Percentiles rank a stretch among this genome's conserved stretches.
These are phyloP conservation scores for Paramuricea clavata DNA, from an alignment of 92 coral and sea anemone genomes.

Conservation along the genomic window DNA sequence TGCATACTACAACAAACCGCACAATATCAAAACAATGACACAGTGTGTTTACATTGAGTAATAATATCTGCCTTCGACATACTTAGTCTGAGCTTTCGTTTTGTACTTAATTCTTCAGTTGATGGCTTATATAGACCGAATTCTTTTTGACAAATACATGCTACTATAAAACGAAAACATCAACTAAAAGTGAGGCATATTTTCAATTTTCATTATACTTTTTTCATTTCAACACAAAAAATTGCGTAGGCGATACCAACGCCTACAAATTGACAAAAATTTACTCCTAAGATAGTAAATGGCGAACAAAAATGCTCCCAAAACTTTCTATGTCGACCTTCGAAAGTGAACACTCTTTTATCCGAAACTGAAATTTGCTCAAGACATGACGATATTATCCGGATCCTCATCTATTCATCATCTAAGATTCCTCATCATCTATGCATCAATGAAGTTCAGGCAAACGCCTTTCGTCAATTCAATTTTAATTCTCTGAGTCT, in stretches of 20 bases:
- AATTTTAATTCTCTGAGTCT: too few species aligned
- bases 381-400: not conserved
- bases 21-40: not conserved
- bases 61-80: slow-evolving; percentile 1
- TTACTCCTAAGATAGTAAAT: not conserved
- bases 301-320: not conserved
- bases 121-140: not conserved
- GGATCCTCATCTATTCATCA: too few species aligned
- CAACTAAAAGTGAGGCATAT: not conserved
- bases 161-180: not conserved
- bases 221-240: too few species aligned
- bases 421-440: not conserved
- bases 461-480: not conserved
- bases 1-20: not conserved
- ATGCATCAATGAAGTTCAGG: not conserved
- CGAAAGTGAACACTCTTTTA: not conserved
- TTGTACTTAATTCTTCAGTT: not conserved
- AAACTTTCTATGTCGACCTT: not conserved
- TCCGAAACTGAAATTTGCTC: not conserved
- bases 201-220: too few species aligned
- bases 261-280: slow-evolving; percentile 9
- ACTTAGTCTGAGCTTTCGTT: not conserved
- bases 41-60: slow-evolving; percentile 10
- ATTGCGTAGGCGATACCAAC: slow-evolving; percentile 2
- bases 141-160: not conserved